Base-by-base conservation (phyloP, 2,113 vertebrate genomes). In the Dipodomys spectabilis region DNA sequence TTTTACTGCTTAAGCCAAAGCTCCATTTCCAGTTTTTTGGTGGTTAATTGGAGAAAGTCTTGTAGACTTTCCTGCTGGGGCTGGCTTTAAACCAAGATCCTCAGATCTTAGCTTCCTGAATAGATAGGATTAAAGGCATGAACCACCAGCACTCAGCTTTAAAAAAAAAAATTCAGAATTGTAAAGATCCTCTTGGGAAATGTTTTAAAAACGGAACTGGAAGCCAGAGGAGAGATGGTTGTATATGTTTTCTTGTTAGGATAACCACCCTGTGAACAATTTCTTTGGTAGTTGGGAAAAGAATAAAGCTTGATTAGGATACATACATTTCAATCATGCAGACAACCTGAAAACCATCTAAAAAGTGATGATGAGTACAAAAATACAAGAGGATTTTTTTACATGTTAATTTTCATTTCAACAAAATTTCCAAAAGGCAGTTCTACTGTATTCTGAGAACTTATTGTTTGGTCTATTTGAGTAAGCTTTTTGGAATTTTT, bases 261-360 rank as follows among this genome's bases (percentile, higher is more conserved):
- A 88, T 1, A 20, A 73, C 44, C 27, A 35, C 2, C 8, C 30
- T 22, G n/a, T 32, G 20, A 72, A 18, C 12, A 6, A 28, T 75
- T 27, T 5, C 45, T 73, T 84, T 67, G 72, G 62, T 82, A 83
- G 77, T 67, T 74, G 64, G 67, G 81, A 92, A 92, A 92, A 92
- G 72, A 78, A 68, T 20, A 85, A 86, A 91, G 49, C 74, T 49
- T 62, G 67, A 89, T 83, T 25, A 62, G 92, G 88, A 57, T 89
- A 19, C 30, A 0, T 74, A 28, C 10, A 2, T 91, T 93, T 25
- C 32, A 28, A 73, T 94, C 60, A 80, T 90, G 67, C 53, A 87
- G 90, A 72, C 88, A 89, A 53, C 30, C 15, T 23, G 1, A 83
- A 95, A 94, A 28, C 20, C 20, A 68, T 28, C 49, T 20, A 39